Base-by-base conservation (phyloP, 37 sponge, comb jelly and placozoan species). In the Eunapius fragilis region DNA sequence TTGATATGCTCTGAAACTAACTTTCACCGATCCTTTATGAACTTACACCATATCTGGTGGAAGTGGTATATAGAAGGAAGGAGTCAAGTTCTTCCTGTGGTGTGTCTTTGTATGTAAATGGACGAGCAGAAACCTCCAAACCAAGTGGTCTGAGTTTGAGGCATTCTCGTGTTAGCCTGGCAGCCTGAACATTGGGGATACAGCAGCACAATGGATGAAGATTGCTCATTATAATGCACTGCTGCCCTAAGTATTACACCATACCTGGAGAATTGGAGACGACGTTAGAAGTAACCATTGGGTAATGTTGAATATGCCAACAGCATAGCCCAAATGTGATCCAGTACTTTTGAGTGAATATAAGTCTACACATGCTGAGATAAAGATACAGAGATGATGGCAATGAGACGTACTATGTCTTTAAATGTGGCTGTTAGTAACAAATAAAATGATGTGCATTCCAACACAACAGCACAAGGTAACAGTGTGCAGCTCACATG, bases 31-130 rank as follows among this genome's bases (percentile, higher is more conserved):
- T 11, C 4, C 27, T 22, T 22, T 79, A 32, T 2, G 17, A 10
- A 67, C 90, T 82, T 69, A 85, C 90, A 25, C 68, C 74, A 72
- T 85, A 90, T 81, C 86, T 80, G 22, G 90, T 85, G 37, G 86
- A 76, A 70, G 68, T 85, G 69, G 88, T 90, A 82, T 86, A 94
- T 70, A 79, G 80, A 11, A 90, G 67, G 72, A 94, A 87, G 72
- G 88, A 90, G 41, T 94, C 88, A 68, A 94, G 50, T 1, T 71
- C 86, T 14, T 90, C 75, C 76, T 90, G 88, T 0, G 91, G 88
- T 24, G 91, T 90, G 28, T 88, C 88, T 24, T 58, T n/a, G 73
- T 90, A 94, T 70, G 81, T 49, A 72, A 90, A 94, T 49, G 94
- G 94, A 25, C 94, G 80, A 69, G 83, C 76, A 7, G 86, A 77